These are phyloP conservation scores for Linepithema humile DNA, from an alignment of 1,140 invertebrate species.

Conservation along the genomic window DNA sequence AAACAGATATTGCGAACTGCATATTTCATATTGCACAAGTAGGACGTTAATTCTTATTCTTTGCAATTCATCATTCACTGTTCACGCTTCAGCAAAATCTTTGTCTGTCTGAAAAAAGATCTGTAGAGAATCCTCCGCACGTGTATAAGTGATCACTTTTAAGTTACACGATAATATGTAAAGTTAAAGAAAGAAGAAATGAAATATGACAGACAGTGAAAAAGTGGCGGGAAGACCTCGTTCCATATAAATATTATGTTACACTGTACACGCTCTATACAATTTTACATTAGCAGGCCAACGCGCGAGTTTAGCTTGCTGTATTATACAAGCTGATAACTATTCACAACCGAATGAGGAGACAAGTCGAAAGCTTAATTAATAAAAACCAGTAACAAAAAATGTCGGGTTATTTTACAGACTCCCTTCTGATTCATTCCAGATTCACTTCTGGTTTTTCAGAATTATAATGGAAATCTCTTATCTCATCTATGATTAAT, in stretches of 20 bases:
- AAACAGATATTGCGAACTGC: neutral
- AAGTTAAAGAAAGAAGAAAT: neutral
- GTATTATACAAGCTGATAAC: slow-evolving; percentile 60
- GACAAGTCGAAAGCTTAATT: slow-evolving; percentile 70
- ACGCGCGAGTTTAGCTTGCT: slow-evolving; percentile 28
- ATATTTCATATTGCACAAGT: neutral
- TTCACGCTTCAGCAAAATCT: neutral
- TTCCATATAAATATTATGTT: slow-evolving; percentile 60
- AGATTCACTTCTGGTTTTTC: slow-evolving; percentile 5
- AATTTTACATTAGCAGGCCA: slow-evolving; percentile 45
- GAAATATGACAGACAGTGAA: neutral
- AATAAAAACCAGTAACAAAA: slow-evolving; percentile 64
- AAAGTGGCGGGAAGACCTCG: slow-evolving; percentile 38
- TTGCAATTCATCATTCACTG: neutral
- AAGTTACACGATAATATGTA: neutral
- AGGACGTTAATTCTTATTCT: neutral
- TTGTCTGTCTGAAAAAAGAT: neutral
- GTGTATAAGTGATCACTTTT: neutral
- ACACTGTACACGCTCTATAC: slow-evolving; percentile 66
- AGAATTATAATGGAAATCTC: slow-evolving; percentile 30
- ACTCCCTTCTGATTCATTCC: slow-evolving; percentile 21
- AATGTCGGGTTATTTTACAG: slow-evolving; percentile 4
- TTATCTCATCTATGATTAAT: slow-evolving; percentile 37
- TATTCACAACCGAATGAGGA: slow-evolving; percentile 82
- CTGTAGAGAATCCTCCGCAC: neutral